Evolutionary conservation across 2,888 invertebrate species (phyloP), one percentile per base, ranked within the genome.

Genomic region (Drosophila demipolita): DNA sequence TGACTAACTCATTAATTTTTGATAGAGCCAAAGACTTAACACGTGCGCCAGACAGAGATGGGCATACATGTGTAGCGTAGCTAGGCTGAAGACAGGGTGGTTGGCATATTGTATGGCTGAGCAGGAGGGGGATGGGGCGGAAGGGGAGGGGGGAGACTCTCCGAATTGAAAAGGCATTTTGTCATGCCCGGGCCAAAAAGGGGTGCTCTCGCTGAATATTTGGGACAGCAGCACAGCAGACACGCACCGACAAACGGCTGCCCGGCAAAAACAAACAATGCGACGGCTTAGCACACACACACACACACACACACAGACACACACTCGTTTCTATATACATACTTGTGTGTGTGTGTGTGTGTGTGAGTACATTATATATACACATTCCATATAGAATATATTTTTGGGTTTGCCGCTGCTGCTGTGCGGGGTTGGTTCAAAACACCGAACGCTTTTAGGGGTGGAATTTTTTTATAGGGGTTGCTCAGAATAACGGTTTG

Each of bases 1-100:
- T 89, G 85, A 85, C 85, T 85, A 89, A 85, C 85, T 85, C 89
- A 85, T 85, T 85, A 85, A 85, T 85, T 85, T 85, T 89, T 85
- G 87, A 89, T 89, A 85, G 77, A 71, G 77, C 78, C 61, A 73
- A 55, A 59, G 50, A 12, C 45, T 4, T 50, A 33, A 42, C 35
- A 60, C 20, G 52, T 35, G 59, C 38, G 58, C 33, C 48, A 78
- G 70, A 52, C 35, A 23, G 66, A 68, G 65, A 68, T 50, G 38
- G 66, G n/a, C 42, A 58, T 52, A 48, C 20, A 33, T 33, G 29
- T 60, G 26, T 35, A 59, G 73, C 50, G 26, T 35, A 59, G 73
- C 50, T 11, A 57, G 52, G 52, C 23, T 26, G 35, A 40, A 58
- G 42, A 32, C 36, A 63, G 59, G 32, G 48, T 7, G 20, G 48